phyloP scores from a whole-genome alignment of 2,113 vertebrate species.

The Lucifuga dentata region DNA sequence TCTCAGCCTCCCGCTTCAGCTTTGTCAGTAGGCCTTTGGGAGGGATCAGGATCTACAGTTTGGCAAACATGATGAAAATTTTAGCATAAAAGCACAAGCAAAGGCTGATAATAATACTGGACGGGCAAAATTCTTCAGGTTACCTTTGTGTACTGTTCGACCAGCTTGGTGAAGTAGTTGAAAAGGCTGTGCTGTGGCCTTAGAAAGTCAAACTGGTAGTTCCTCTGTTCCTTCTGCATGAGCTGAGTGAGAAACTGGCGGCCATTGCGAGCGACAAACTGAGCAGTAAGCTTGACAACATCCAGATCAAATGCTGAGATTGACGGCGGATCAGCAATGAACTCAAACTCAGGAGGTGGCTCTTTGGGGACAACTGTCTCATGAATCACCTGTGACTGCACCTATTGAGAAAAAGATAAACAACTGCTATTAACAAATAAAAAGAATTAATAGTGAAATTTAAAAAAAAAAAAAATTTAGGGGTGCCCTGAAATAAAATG shows the following conservation, averaged over 20 bases:
- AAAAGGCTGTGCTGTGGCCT: conserved; percentile 98
- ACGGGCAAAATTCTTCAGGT: background rate
- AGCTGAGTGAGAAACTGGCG: conserved; percentile 98
- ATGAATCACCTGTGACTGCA: conserved; percentile 96
- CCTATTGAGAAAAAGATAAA: conserved; percentile 74
- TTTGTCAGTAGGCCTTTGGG: conserved; percentile 94
- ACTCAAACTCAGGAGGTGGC: conserved; percentile 96
- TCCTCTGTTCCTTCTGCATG: conserved; percentile 99
- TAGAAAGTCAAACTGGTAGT: conserved; percentile 98
- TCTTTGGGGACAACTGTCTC: conserved; percentile 95
- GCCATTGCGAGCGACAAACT: conserved; percentile 97
- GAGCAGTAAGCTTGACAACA: conserved; percentile 96
- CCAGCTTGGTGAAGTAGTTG: conserved; percentile 99
- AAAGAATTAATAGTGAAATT: too few relatives aligned
- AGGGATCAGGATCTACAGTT: conserved; percentile 91
- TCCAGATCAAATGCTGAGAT: conserved; percentile 98
- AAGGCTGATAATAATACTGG: background rate
- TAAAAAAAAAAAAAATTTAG: too few relatives aligned
- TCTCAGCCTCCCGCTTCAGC: conserved; percentile 95
- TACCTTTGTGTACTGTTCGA: conserved; percentile 99
- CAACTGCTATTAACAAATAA: background rate
- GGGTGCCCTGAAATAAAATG: background rate
- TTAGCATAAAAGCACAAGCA: background rate
- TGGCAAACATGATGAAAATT: conserved; percentile 52
- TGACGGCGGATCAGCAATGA: conserved; percentile 96